Base-by-base conservation (phyloP, 2,797 vertebrate species). In the Parauchenoglanis ngamensis region DNA sequence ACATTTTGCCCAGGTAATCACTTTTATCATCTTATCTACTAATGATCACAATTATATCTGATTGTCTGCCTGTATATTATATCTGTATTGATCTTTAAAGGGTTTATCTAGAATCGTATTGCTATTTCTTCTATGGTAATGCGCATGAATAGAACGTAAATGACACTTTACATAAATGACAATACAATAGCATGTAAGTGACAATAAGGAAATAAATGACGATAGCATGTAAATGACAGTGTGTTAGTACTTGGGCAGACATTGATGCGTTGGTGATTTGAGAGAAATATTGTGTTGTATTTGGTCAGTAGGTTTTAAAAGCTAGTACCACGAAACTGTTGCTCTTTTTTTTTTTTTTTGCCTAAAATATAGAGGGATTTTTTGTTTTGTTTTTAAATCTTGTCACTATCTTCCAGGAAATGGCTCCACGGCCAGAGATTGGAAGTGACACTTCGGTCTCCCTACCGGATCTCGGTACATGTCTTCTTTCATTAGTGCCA, bases 341-440 rank as follows among this genome's bases (percentile, higher is more conserved):
- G n/a, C 46, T 68, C 54, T 49, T 49, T 49, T 2, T 49, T 49
- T 49, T 54, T 1, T n/a, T 56, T 67, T 40, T 23, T 44, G 12
- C 13, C 25, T 82, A 67, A 67, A 49, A 49, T 82, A 21, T 25
- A 76, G 2, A 1, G 2, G 3, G 19, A 15, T 28, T 19, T 15
- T 72, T 73, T 12, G 46, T 44, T 17, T 28, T 19, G 5, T 72
- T 75, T 25, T 75, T 25, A 63, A 49, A 76, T n/a, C 23, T 28
- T 23, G 40, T 28, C 28, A 7, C 35, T 31, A 54, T 57, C 31
- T 10, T 12, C 25, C 90, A 95, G 97, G 93, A 85, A 90, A 99
- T 99, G 98, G 96, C 96, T 93, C 96, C 97, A 46, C 96, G 95
- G 94, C 95, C 97, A 12, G 93, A 97, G 89, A 91, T 95, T 49